Evolutionary conservation across 2,797 vertebrate genomes (phyloP), one percentile per base, ranked within the genome.

Genomic region (Tapirus indicus): DNA sequence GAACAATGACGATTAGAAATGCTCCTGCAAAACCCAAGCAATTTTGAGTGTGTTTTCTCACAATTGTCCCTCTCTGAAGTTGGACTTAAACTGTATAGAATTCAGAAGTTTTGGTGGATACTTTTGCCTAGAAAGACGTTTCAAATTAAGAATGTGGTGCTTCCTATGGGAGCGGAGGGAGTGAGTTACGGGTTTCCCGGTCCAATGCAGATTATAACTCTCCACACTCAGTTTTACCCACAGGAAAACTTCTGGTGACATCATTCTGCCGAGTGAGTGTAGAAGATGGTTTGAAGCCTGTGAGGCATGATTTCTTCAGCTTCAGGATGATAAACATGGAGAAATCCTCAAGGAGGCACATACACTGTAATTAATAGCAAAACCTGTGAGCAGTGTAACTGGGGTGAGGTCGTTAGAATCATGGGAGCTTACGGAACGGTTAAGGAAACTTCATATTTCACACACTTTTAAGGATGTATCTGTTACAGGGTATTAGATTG

Each of bases 281-380:
- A 29, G 17, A 78, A n/a, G 47, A 13, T 5, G 12, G 49, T 41
- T 83, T 60, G 21, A 44, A 52, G 27, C 13, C 27, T 21, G 3
- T 64, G 72, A 27, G 25, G 62, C 41, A 21, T 5, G 21, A 21
- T 52, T 75, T 49, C 60, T 47, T 66, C 23, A 21, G 54, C 64
- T 87, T 91, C 38, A 49, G 6, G 11, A 27, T 17, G n/a, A 72
- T 4, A 17, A 10, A 44, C 71, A 79, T 23, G 41, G 56, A 66
- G 83, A 66, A 27, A 62, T 2, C n/a, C 29, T 75, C 44, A 9
- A 5, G 25, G 5, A 1, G 27, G 6, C 0, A 2, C 5, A 2
- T 38, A 27, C 4, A 25, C n/a, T 29, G 60, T 29, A 35, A 3
- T 74, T 25, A 62, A 16, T 1, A 56, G 44, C 41, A 66, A 32